Evolutionary conservation across 2,113 vertebrate species (phyloP), one percentile per base, ranked within the genome.

Genomic region (Carassius carassius): DNA sequence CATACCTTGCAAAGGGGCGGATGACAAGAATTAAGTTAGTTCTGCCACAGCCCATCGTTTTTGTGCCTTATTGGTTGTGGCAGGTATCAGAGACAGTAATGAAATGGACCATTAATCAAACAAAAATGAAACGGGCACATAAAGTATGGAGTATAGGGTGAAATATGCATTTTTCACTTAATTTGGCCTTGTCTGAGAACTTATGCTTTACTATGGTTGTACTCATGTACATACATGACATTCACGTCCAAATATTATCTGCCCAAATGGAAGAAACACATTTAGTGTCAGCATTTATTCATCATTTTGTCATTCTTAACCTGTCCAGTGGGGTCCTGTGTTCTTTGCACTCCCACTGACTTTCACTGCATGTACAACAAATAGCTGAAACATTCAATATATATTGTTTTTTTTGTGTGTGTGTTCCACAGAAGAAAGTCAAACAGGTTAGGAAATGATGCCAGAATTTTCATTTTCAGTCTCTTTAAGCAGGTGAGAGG

Each of bases 1-100:
- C 93, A 94, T 94, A 95, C 94, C 95, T 96, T 95, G 94, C 94
- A 94, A 95, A 94, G 94, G 93, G 95, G 92, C 92, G 88, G 89
- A 87, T 56, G 91, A 89, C 90, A 91, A 89, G 94, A 96, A 96
- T 96, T 93, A 95, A 92, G 92, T 96, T 96, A 95, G 95, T 96
- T 96, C 94, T 96, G 95, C 92, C 90, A 89, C 85, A 70, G 88
- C 91, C 92, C 90, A 67, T 11, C 90, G 85, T 92, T 94, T 95
- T 95, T 94, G 94, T 94, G 88, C 88, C 85, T 85, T 87, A 84
- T 91, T 86, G 91, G 90, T 88, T 91, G 67, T 89, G 94, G 95
- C 93, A 91, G 92, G 93, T 95, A 94, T 92, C 90, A 89, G 85
- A 89, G 90, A 83, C 88, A 82, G 86, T 89, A 90, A 92, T 93